Conservation (phyloP, 2,797 vertebrate species). For the Acanthopagrus latus region DNA sequence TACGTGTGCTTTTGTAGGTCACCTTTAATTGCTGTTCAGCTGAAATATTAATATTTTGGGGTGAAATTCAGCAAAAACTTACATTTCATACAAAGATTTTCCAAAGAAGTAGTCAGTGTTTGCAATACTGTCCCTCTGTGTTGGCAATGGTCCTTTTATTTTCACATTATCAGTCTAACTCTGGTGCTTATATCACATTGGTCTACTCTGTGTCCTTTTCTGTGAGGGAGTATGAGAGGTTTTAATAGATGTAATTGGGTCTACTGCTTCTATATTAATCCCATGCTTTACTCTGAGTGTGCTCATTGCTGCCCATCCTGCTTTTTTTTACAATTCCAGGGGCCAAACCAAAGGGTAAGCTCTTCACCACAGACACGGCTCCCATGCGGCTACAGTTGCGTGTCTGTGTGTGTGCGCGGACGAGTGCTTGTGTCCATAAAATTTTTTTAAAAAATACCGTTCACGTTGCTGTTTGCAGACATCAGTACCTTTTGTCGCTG, state of each 20-base stretch:
- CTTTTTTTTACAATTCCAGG: constrained; percentile 31
- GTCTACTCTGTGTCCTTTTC: constrained; percentile 7
- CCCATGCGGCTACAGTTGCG: constrained; percentile 5
- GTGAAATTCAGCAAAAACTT: background rate
- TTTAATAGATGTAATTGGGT: constrained; percentile 56
- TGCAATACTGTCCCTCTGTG: background rate
- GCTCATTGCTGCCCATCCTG: constrained; percentile 36
- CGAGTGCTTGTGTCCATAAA: constrained; percentile 16
- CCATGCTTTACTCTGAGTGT: constrained; percentile 43
- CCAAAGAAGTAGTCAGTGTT: background rate
- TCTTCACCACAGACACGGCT: constrained; percentile 38
- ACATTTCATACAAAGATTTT: background rate
- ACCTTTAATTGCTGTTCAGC: background rate
- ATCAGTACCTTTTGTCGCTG: constrained; percentile 20
- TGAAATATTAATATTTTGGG: background rate
- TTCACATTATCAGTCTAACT: background rate
- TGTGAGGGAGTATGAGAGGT: constrained; percentile 14
- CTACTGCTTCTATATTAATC: constrained; percentile 59
- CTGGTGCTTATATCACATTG: constrained; percentile 3
- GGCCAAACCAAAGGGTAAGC: constrained; percentile 33
- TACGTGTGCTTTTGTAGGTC: constrained; percentile 20
- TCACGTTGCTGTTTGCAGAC: constrained; percentile 30
- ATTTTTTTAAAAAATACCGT: constrained; percentile 14
- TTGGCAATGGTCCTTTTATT: background rate
- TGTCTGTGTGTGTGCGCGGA: background rate